phyloP scores from a whole-genome alignment of 2,888 invertebrate genomes.

The Agrochola lota region DNA sequence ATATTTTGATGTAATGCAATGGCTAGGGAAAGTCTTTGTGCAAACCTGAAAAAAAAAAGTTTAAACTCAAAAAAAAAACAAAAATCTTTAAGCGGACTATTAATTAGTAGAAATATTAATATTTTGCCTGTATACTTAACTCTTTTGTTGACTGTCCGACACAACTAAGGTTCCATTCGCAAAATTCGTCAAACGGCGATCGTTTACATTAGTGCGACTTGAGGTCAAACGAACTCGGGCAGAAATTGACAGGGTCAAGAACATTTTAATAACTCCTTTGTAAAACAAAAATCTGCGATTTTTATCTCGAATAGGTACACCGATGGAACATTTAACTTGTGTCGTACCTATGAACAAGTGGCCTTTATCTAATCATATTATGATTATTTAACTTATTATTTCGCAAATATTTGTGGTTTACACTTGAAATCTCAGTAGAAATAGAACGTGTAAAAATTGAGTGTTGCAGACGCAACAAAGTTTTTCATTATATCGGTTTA shows the following conservation, averaged over 20 bases:
- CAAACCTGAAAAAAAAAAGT: too few species aligned
- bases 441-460: slow-evolving; percentile 17
- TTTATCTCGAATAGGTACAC: background rate
- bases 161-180: slow-evolving; percentile 7
- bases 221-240: background rate
- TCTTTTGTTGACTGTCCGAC: slow-evolving; percentile 26
- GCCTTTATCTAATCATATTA: slow-evolving; percentile 46
- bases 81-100: too few species aligned
- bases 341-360: slow-evolving; percentile 32
- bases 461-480: slow-evolving; percentile 11
- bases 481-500: slow-evolving; percentile 11
- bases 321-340: slow-evolving; percentile 26
- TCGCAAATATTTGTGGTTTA: slow-evolving; percentile 26
- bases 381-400: slow-evolving; percentile 22
- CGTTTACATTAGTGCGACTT: background rate
- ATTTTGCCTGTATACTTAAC: slow-evolving; percentile 25
- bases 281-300: background rate
- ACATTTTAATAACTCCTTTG: background rate
- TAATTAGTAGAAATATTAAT: background rate
- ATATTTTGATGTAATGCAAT: background rate
- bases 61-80: background rate
- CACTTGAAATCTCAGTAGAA: slow-evolving; percentile 47
- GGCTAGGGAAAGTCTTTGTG: too few species aligned
- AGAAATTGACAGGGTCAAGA: slow-evolving; percentile 7
- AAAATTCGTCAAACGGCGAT: background rate